phyloP scores from a whole-genome alignment of 2,888 invertebrate genomes.

The Apodemia duryi region DNA sequence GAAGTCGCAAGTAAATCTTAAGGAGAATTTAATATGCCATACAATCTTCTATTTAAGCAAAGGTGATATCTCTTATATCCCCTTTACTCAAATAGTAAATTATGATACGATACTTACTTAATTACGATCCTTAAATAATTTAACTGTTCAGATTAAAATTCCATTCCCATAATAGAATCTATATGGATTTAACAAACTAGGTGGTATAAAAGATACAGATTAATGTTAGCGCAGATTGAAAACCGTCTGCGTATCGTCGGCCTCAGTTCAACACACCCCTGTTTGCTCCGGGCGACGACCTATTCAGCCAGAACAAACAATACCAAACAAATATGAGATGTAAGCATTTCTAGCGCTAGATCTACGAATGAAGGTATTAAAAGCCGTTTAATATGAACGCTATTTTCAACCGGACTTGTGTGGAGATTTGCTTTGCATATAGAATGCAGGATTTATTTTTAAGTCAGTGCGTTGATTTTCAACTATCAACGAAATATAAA shows the following conservation, averaged over 20 bases:
- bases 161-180: background rate
- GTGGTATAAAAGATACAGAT: constrained; percentile 19
- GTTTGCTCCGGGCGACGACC: constrained; percentile 44
- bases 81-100: no score
- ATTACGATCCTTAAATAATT: no score
- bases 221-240: constrained; percentile 21
- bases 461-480: no score
- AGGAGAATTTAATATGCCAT: no score
- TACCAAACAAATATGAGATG: constrained; percentile 22
- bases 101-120: no score
- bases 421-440: background rate
- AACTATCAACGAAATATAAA: no score
- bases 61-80: no score
- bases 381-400: background rate
- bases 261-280: constrained; percentile 24
- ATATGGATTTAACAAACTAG: constrained; percentile 9
- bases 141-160: no score
- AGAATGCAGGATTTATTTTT: background rate
- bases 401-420: constrained; percentile 1
- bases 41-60: no score
- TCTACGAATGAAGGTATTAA: background rate
- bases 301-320: constrained; percentile 48
- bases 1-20: no score
- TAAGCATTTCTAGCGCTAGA: constrained; percentile 38
- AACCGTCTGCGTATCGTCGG: constrained; percentile 24